Base-by-base conservation (phyloP, 2,888 invertebrate genomes). In the Diloba caeruleocephala region DNA sequence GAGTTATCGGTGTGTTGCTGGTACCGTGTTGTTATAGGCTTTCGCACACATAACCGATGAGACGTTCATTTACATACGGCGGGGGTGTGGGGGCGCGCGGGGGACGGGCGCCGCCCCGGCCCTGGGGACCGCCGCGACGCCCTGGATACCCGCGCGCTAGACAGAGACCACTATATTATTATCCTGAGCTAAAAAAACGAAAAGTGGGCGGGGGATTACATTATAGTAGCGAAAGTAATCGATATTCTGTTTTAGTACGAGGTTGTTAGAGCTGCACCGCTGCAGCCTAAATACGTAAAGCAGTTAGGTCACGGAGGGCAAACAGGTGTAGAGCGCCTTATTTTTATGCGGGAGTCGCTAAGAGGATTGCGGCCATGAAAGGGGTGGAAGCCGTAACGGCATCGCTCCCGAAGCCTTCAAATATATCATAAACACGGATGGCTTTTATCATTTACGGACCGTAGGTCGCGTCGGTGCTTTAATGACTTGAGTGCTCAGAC, bases 201-300 rank as follows among this genome's bases (percentile, higher is more conserved):
- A 92, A 91, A 90, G 93, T 94, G 93, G 94, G 94, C 94, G 94
- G 94, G 89, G 94, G 94, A 93, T 94, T 94, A 94, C 91, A 93
- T 93, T 94, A 94, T 92, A 92, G 93, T 92, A 93, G 94, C 93
- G 94, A 94, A 94, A 94, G 94, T 93, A 93, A 94, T 93, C 94
- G 93, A 94, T 94, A 93, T 93, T 93, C 93, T 87, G 93, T 91
- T 93, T 92, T 91, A 92, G 93, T 93, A 90, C 88, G 89, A 88
- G 88, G 88, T 88, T 90, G 90, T 89, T 87, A 88, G 90, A 89
- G 88, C 87, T 90, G 91, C 91, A 92, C 73, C 82, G 87, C 78
- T 92, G 92, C 92, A 92, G 89, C 88, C 90, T 87, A 89, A 89
- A 89, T 88, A 89, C 87, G 85, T 81, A 78, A 81, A 79, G 82